phyloP scores from a whole-genome alignment of 2,888 invertebrate species.

The Diogma glabrata region DNA sequence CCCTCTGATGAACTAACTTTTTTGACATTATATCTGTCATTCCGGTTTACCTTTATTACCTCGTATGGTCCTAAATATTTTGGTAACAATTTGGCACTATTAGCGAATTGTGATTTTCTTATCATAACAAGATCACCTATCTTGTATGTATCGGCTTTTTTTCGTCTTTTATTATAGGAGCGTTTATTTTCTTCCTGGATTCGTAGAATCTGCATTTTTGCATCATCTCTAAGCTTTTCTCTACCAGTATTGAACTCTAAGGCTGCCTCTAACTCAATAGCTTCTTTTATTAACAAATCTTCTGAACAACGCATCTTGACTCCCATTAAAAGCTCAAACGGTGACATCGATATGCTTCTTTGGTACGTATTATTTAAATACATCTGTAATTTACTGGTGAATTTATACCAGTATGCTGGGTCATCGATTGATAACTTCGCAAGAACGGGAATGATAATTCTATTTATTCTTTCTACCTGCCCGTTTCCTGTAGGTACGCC shows the following conservation, averaged over 20 bases:
- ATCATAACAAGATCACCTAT: constrained; percentile 12
- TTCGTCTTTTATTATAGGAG: constrained; percentile 1
- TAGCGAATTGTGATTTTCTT: constrained; percentile 15
- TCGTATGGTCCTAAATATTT: constrained; percentile 16
- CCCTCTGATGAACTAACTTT: constrained; percentile 17
- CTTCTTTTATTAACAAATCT: constrained; percentile 12
- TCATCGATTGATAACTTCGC: constrained; percentile 12
- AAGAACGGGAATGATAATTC: constrained; percentile 13
- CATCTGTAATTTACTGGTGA: constrained; percentile 12
- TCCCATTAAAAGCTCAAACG: constrained; percentile 16
- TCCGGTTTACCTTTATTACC: constrained; percentile 11
- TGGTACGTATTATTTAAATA: constrained; percentile 14
- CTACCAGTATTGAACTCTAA: constrained; percentile 11
- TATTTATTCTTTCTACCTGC: constrained; percentile 13
- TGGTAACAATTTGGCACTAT: constrained; percentile 13
- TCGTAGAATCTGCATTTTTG: constrained; percentile 18
- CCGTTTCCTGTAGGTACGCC: constrained; percentile 8
- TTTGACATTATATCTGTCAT: constrained; percentile 16
- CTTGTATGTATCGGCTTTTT: no score
- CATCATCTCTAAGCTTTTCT: constrained; percentile 12
- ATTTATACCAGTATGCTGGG: constrained; percentile 16
- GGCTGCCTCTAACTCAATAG: constrained; percentile 14
- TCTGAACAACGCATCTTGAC: constrained; percentile 14
- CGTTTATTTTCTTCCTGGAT: constrained; percentile 12
- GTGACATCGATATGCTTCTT: constrained; percentile 14